Evolutionary conservation across 2,888 invertebrate species (phyloP).

Genomic region (Orthosia gracilis): DNA sequence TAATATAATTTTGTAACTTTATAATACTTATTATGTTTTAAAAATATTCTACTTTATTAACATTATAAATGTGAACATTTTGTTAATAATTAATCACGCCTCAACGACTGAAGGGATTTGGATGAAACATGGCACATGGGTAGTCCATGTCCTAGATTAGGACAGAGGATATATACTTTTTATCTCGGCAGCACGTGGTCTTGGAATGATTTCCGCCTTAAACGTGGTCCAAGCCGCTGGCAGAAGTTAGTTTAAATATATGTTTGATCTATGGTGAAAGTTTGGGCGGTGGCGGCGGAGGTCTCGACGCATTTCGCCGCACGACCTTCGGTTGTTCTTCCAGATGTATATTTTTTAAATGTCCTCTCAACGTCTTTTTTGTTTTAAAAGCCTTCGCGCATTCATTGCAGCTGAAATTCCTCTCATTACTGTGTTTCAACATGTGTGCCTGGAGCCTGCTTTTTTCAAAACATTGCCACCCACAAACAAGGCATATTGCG

Average conservation of each 20-base stretch:
- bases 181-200: too few species aligned
- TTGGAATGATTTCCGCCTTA: too few species aligned
- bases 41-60: too few species aligned
- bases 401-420: slow-evolving; percentile 42
- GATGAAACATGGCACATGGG: too few species aligned
- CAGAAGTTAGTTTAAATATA: too few species aligned
- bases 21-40: neutral
- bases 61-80: too few species aligned
- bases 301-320: neutral
- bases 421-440: slow-evolving; percentile 59
- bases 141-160: too few species aligned
- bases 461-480: slow-evolving; percentile 63
- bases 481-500: slow-evolving; percentile 80
- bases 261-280: neutral
- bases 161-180: too few species aligned
- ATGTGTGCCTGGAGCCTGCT: slow-evolving; percentile 63
- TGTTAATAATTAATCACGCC: too few species aligned
- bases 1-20: slow-evolving; percentile 2
- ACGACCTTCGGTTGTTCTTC: slow-evolving; percentile 19
- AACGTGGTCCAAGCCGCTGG: too few species aligned
- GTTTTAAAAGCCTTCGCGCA: slow-evolving; percentile 65
- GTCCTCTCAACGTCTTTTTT: slow-evolving; percentile 57
- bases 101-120: too few species aligned
- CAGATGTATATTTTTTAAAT: slow-evolving; percentile 58
- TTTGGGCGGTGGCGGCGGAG: too few species aligned